Evolutionary conservation across 2,888 invertebrate genomes (phyloP).

Genomic region (Ctena decussata): DNA sequence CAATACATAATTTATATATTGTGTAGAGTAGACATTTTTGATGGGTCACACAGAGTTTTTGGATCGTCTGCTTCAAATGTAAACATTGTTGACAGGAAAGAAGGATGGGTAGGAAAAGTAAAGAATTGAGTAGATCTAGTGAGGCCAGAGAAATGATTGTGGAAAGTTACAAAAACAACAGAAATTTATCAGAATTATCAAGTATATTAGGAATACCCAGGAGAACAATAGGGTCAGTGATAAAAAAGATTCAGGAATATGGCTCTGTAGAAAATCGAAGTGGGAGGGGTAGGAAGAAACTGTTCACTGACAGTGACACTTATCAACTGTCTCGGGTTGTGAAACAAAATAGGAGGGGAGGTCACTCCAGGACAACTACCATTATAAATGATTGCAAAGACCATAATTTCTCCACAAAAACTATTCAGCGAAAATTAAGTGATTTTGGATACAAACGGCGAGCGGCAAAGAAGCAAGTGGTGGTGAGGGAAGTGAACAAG

Average conservation of each 20-base stretch:
- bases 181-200: slow-evolving; percentile 16
- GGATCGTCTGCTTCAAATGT: not conserved
- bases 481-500: slow-evolving; percentile 16
- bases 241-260: slow-evolving; percentile 4
- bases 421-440: not conserved
- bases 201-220: slow-evolving; percentile 21
- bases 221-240: not conserved
- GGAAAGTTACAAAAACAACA: slow-evolving; percentile 10
- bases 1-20: not conserved
- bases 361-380: not conserved
- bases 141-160: not conserved
- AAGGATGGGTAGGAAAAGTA: not conserved
- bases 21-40: not conserved
- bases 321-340: slow-evolving; percentile 12
- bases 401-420: slow-evolving; percentile 1
- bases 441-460: slow-evolving; percentile 19
- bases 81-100: not conserved
- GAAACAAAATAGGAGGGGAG: slow-evolving; percentile 15
- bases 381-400: slow-evolving; percentile 21
- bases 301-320: slow-evolving; percentile 26
- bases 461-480: slow-evolving; percentile 27
- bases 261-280: slow-evolving; percentile 13
- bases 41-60: not conserved
- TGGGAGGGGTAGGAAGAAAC: slow-evolving; percentile 18
- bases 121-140: not conserved